Base-by-base conservation (phyloP, 2,888 invertebrate genomes). In the Mimas tiliae region DNA sequence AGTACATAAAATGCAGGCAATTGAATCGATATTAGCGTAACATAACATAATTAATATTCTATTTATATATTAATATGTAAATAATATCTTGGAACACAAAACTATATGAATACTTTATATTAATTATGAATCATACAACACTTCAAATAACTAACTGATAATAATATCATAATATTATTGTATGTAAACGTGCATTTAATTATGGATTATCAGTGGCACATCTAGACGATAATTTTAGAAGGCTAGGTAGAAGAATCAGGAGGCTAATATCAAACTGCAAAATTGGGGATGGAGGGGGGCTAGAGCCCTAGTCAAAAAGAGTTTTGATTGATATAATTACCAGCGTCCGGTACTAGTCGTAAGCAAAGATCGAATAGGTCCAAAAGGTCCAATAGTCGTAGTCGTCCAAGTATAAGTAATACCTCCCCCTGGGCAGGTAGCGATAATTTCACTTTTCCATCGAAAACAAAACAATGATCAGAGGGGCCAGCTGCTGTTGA, bases 31-130 rank as follows among this genome's bases (percentile, higher is more conserved):
- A 11, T 52, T 27, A 33, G 7, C 9, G n/a, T 50, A 3, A 27
- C 7, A 51, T 21, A 51, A 12, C 34, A 14, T 45, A 45, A 14
- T 45, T 38, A 16, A n/a, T 34, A 16, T 38, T 55, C 55, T 38
- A 55, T 16, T 34, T 55, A n/a, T n/a, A n/a, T n/a, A 55, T 33
- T 34, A 33, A 27, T n/a, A 9, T 16, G 16, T 34, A 9, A 12
- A 8, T 55, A 55, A 34, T 38, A 19, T 50, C 50, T 50, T 50
- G 27, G 53, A 55, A 55, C 53, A 55, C n/a, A 62, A 47, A 21
- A 45, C 21, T 34, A 21, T 62, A 62, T 45, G 9, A 62, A 47
- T 14, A 45, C 21, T 34, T 14, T 62, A 62, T 45, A 45, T 11
- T 19, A 47, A 45, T 34, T 11, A 34, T 16, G 38, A 16, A 33